Evolutionary conservation across 2,797 vertebrate species (phyloP).

Genomic region (Bovichtus diacanthus): DNA sequence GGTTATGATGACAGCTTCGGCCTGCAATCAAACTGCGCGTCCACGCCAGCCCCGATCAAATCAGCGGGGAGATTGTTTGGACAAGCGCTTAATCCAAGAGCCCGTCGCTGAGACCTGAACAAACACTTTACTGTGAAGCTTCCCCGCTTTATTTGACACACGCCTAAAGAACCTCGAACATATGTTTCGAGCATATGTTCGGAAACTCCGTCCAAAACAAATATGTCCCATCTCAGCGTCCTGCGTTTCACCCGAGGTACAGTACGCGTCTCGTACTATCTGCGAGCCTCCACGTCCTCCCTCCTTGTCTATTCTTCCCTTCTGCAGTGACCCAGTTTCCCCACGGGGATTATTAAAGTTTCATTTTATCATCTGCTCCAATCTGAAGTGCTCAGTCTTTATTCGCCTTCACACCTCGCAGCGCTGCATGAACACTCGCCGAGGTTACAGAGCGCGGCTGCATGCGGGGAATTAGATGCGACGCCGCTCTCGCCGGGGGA

Average conservation of each 20-base stretch:
- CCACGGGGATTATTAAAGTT: conserved; percentile 64
- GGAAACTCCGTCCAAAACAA: conserved; percentile 1
- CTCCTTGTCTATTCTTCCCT: conserved; percentile 32
- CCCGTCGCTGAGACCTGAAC: conserved; percentile 32
- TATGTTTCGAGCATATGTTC: conserved; percentile 40
- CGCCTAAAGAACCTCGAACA: conserved; percentile 7
- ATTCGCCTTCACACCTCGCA: conserved; percentile 48
- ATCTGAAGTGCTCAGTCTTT: conserved; percentile 59
- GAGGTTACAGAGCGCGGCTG: background rate
- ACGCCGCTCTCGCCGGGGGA: background rate
- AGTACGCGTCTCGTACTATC: conserved; percentile 45
- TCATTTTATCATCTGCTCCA: conserved; percentile 64
- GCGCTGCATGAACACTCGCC: background rate
- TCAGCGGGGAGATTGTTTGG: conserved; percentile 38
- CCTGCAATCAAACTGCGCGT: conserved; percentile 33
- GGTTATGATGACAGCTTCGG: conserved; percentile 37
- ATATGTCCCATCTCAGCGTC: background rate
- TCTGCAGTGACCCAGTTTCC: conserved; percentile 59
- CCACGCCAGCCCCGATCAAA: conserved; percentile 36
- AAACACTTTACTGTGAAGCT: too few relatives aligned
- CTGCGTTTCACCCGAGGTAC: background rate
- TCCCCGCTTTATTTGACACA: background rate
- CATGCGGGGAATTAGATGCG: conserved; percentile 4
- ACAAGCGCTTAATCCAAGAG: conserved; percentile 21
- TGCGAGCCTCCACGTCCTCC: conserved; percentile 44